Base-by-base conservation (phyloP, 2,888 invertebrate species). In the Notocelia uddmanniana region DNA sequence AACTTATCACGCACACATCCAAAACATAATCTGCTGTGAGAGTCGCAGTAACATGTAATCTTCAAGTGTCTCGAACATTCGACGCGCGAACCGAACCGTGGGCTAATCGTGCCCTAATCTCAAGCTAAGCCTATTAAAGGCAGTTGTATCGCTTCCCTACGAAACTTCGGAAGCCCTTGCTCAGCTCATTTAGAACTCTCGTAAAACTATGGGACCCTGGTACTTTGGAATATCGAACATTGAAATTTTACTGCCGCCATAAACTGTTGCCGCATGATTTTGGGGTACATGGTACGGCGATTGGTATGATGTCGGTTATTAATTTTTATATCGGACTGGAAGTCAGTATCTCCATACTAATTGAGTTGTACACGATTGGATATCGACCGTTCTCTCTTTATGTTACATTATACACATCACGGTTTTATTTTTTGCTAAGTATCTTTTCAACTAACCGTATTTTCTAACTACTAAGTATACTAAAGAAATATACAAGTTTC, bases 91-190 rank as follows among this genome's bases (percentile, higher is more conserved):
- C 83, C 88, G 85, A 88, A 85, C 85, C 90, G 81, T 82, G 84
- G 85, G 88, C 91, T 93, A 93, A 93, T 93, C 92, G 89, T 84
- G 87, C 85, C 89, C 90, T 93, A 92, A 93, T 93, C 93, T 91
- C 84, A 80, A 86, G 86, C 91, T 91, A 93, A 93, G 92, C 92
- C 92, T 93, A 92, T 93, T 93, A 93, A 82, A 86, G 86, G 89
- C 92, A 92, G 88, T 93, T 89, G 90, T 92, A 93, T 88, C 84
- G 92, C 92, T 93, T 93, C 92, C 89, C 89, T 88, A 87, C 92
- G 88, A 93, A 93, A 93, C 92, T 93, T 93, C 87, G 84, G 93
- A 93, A 93, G 92, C 92, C 92, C 89, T 92, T 87, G 83, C 88
- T 86, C 86, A 87, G 89, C 88, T 87, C 88, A 88, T 89, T 90